Base-by-base conservation (phyloP, 2,888 invertebrate genomes). In the Himalopsyche anomala region DNA sequence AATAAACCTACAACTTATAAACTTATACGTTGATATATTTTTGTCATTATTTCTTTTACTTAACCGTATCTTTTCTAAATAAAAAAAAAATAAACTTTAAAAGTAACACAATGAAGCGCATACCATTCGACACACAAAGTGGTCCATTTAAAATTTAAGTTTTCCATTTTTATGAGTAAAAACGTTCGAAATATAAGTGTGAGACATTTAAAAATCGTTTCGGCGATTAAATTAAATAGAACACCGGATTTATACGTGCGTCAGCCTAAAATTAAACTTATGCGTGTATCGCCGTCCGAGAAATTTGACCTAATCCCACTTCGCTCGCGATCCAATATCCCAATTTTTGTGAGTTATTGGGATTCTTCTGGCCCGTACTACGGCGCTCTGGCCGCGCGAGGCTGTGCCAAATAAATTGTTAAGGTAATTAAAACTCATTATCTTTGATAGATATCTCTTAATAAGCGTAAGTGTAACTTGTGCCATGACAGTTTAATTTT, bases 231-330 rank as follows among this genome's bases (percentile, higher is more conserved):
- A 62, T 19, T 62, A 62, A 62, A 62, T 62, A 28, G 62, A 62
- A 62, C 62, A 62, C 62, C 62, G 62, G 28, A 62, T 62, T 62
- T 28, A 28, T 19, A 62, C 62, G 62, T 62, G 62, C 62, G 62
- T 62, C 62, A 28, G 19, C 28, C 62, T n/a, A 62, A 62, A 62
- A 62, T 62, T 19, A 62, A 62, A 62, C 62, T 19, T 19, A 62
- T 62, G 62, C 62, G 62, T 19, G 62, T 62, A 28, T n/a, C 2
- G n/a, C 62, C 15, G 62, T 28, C 62, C 62, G 62, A 62, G 62
- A n/a, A 9, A 62, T 62, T 62, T 62, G 62, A 62, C 62, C 62
- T 62, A 62, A 62, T 62, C 62, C 62, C 62, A 28, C 62, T n/a
- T 11, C 19, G 62, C 28, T 62, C 62, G n/a, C 62, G 62, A 62